Base-by-base conservation (phyloP, 2,113 vertebrate genomes). In the Thalassoma bifasciatum region DNA sequence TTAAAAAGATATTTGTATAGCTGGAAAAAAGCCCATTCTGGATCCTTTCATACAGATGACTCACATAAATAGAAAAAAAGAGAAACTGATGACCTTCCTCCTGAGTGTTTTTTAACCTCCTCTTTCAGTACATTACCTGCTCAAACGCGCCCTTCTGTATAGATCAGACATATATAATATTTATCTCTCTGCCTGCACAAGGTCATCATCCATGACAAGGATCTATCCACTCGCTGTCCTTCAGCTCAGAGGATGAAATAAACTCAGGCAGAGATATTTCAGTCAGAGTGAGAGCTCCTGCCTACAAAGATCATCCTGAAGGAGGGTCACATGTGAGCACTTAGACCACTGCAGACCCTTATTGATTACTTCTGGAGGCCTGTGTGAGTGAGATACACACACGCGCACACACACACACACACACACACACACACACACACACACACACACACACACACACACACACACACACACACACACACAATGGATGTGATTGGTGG, bases 291-390 rank as follows among this genome's bases (percentile, higher is more conserved):
- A 70, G 21, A 40, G 53, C 62, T 63, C 36, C 34, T 17, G 26
- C 34, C 70, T 62, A 46, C 17, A 26, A 8, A 60, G 26, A 81
- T 79, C 74, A 76, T 47, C 40, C 58, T 85, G 76, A 74, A 80
- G 68, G 65, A 75, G 24, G 50, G 77, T 72, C 58, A 24, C 44
- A 76, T 57, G 2, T 51, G 65, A 46, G 52, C 65, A 58, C 58
- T 59, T 54, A 74, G 64, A 49, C 59, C 51, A 66, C 44, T 65
- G 66, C 30, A 52, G 44, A 34, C n/a, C n/a, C n/a, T n/a, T 72
- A 82, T 77, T 72, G 69, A 79, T 85, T 73, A 42, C 46, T 44
- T 40, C 42, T 49, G 44, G 54, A 62, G 65, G 44, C 51, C 62
- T 6, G 19, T 62, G 65, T 40, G 73, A 74, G 49, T 4, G 3